Conservation (phyloP, 2,888 invertebrate genomes). For the Eilema sororculum region DNA sequence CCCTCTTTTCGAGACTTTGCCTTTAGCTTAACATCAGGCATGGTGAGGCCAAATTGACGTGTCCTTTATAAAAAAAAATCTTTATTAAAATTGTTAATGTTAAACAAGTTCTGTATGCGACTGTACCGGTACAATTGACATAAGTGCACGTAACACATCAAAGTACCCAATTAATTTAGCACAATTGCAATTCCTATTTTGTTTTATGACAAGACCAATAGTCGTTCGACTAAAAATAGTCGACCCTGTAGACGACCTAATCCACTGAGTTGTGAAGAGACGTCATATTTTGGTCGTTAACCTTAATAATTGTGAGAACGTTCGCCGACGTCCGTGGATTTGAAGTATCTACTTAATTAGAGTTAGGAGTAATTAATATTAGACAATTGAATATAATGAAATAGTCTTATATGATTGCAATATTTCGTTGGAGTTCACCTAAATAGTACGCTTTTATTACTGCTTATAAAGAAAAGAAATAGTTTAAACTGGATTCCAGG, state of each 20-base stretch:
- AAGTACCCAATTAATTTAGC: not conserved
- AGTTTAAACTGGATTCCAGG: too few species aligned
- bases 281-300: conserved; percentile 58
- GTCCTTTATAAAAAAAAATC: too few species aligned
- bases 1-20: too few species aligned
- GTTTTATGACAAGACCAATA: not conserved
- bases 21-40: too few species aligned
- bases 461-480: too few species aligned
- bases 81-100: too few species aligned
- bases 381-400: conserved; percentile 4
- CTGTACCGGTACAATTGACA: not conserved
- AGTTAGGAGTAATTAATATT: conserved; percentile 1
- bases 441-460: not conserved
- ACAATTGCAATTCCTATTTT: not conserved
- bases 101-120: not conserved
- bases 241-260: conserved; percentile 38
- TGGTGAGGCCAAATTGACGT: too few species aligned
- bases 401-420: not conserved
- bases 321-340: conserved; percentile 26
- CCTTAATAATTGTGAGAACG: conserved; percentile 56
- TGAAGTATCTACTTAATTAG: conserved; percentile 19
- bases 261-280: conserved; percentile 46
- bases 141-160: not conserved
- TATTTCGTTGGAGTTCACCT: not conserved
- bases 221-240: conserved; percentile 26